Evolutionary conservation across 1,140 invertebrate species (phyloP).

Genomic region (Drosophila persimilis): DNA sequence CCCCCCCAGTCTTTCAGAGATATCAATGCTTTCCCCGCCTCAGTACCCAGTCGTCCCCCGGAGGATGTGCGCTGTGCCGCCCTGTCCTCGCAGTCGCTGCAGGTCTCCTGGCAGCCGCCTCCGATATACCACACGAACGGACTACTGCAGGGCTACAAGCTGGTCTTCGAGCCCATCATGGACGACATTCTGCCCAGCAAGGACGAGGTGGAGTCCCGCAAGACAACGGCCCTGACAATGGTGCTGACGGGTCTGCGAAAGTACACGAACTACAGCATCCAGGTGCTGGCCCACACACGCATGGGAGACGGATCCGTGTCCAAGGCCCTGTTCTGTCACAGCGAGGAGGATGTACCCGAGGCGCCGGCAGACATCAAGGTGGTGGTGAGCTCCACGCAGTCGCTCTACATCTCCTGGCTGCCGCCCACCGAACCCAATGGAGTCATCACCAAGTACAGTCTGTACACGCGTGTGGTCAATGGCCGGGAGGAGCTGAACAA

Average conservation of each 20-base stretch:
- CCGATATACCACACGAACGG: slow-evolving; percentile 90
- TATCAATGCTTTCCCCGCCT: background rate
- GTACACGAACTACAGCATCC: slow-evolving; percentile 94
- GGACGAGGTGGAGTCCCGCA: slow-evolving; percentile 87
- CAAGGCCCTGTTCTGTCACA: slow-evolving; percentile 89
- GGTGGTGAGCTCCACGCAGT: slow-evolving; percentile 89
- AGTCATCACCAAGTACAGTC: slow-evolving; percentile 90
- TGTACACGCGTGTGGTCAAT: slow-evolving; percentile 89
- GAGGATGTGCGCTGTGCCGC: slow-evolving; percentile 89
- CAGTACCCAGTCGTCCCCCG: slow-evolving; percentile 89
- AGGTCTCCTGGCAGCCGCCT: slow-evolving; percentile 93
- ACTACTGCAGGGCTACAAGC: slow-evolving; percentile 92
- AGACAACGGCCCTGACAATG: slow-evolving; percentile 88
- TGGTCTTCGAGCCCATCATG: slow-evolving; percentile 88
- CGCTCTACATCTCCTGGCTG: slow-evolving; percentile 91
- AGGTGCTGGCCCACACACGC: slow-evolving; percentile 91
- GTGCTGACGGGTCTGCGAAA: slow-evolving; percentile 88
- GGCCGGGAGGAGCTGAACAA: slow-evolving; percentile 88
- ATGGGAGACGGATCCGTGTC: slow-evolving; percentile 91
- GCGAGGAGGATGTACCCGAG: slow-evolving; percentile 93
- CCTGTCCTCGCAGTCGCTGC: slow-evolving; percentile 89
- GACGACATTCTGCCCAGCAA: slow-evolving; percentile 81
- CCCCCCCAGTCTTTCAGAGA: background rate
- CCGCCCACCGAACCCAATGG: slow-evolving; percentile 91
- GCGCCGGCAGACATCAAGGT: slow-evolving; percentile 92